Conservation (phyloP, 2,113 vertebrate species). For the Pica pica region DNA sequence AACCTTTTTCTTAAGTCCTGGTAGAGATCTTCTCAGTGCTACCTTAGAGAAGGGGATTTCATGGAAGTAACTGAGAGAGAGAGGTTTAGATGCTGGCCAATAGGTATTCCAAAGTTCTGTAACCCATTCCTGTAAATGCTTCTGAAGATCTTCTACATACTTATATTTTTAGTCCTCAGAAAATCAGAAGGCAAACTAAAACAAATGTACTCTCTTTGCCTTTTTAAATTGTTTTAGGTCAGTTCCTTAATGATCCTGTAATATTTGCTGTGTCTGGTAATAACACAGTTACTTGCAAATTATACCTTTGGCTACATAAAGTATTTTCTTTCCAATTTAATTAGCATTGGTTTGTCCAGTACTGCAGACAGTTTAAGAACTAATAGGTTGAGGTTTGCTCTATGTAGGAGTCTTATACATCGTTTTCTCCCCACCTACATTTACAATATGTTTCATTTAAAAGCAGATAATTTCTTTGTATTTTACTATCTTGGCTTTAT, state of each 20-base stretch:
- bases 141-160: background rate
- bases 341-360: background rate
- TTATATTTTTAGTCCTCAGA: background rate
- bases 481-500: background rate
- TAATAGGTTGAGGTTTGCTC: background rate
- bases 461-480: background rate
- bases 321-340: background rate
- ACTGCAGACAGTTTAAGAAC: background rate
- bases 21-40: background rate
- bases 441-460: background rate
- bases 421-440: background rate
- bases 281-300: background rate
- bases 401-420: background rate
- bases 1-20: background rate
- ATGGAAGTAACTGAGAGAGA: background rate
- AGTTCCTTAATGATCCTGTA: background rate
- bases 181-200: background rate
- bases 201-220: background rate
- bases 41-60: background rate
- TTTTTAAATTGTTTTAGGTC: background rate
- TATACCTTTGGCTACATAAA: background rate
- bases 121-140: background rate
- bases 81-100: background rate
- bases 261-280: background rate
- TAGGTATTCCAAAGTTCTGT: background rate